These are phyloP conservation scores for Drosophila paulistorum DNA, from an alignment of 1,140 invertebrate genomes.

Conservation along the genomic window DNA sequence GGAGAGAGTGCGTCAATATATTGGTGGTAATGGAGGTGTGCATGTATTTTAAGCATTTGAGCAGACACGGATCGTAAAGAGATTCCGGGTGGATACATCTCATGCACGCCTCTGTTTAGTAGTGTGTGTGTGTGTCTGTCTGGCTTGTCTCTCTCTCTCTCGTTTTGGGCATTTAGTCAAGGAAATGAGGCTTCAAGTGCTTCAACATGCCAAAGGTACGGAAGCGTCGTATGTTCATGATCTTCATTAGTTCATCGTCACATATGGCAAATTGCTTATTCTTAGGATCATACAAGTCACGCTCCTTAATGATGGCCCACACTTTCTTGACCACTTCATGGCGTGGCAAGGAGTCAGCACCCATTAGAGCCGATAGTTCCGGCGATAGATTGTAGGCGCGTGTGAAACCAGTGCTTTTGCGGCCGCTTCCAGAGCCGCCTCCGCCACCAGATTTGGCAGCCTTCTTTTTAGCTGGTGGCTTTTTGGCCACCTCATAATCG, in stretches of 20 bases:
- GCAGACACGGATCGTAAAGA: neutral
- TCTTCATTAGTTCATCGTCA: constrained; percentile 94
- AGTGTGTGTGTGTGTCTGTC: constrained; percentile 17
- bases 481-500: constrained; percentile 89
- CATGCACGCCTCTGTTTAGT: neutral
- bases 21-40: neutral
- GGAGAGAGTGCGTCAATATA: neutral
- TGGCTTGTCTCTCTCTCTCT: neutral
- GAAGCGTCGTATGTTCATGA: constrained; percentile 95
- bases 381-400: constrained; percentile 92
- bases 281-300: constrained; percentile 95
- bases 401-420: constrained; percentile 90
- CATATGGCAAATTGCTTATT: constrained; percentile 97
- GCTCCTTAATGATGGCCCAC: constrained; percentile 96
- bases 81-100: neutral
- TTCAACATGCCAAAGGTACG: constrained; percentile 98
- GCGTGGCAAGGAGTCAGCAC: constrained; percentile 92
- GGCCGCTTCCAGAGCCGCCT: constrained; percentile 25
- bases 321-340: constrained; percentile 97
- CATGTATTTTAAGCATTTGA: neutral
- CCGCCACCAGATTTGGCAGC: constrained; percentile 34
- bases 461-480: constrained; percentile 80
- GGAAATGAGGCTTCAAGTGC: constrained; percentile 95
- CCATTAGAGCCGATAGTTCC: constrained; percentile 93
- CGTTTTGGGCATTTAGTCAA: constrained; percentile 84